Evolutionary conservation across 64 coral and sea anemone genomes (phyloP).

Genomic region (Montipora sp.): DNA sequence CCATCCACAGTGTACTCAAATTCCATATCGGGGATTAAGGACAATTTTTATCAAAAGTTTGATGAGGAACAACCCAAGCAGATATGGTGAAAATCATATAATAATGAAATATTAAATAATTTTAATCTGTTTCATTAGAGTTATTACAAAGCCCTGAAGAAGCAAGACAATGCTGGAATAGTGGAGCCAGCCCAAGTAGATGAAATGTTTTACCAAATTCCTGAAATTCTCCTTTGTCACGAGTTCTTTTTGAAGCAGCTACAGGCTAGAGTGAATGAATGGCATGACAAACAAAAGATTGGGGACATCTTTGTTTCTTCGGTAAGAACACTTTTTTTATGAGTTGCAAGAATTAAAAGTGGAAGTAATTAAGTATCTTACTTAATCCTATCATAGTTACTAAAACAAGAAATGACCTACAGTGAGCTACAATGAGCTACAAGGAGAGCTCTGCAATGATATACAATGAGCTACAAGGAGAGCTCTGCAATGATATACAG

Average conservation of each 20-base stretch:
- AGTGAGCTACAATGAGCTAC: too few relatives aligned
- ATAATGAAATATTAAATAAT: not conserved
- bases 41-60: not conserved
- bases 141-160: conserved; percentile 85
- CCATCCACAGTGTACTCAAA: not conserved
- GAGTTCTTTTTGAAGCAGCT: conserved; percentile 95
- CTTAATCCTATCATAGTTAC: too few relatives aligned
- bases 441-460: too few relatives aligned
- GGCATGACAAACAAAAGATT: conserved; percentile 98
- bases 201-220: conserved; percentile 99
- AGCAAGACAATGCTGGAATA: conserved; percentile 82
- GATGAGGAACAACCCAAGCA: too few relatives aligned
- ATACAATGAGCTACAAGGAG: too few relatives aligned
- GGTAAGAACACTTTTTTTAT: conserved; percentile 56
- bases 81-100: too few relatives aligned
- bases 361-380: not conserved
- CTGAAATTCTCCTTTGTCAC: conserved; percentile 92
- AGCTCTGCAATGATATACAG: too few relatives aligned
- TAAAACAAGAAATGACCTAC: too few relatives aligned
- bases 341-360: not conserved
- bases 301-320: conserved; percentile 98
- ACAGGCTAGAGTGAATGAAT: conserved; percentile 78
- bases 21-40: not conserved
- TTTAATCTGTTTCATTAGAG: conserved; percentile 32
- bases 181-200: conserved; percentile 96